A percentile compares a stretch with the other conserved stretches of the same genome.
Evolutionary conservation across 2,888 invertebrate genomes (phyloP).

Genomic region (Archaeoteleia sp.): DNA sequence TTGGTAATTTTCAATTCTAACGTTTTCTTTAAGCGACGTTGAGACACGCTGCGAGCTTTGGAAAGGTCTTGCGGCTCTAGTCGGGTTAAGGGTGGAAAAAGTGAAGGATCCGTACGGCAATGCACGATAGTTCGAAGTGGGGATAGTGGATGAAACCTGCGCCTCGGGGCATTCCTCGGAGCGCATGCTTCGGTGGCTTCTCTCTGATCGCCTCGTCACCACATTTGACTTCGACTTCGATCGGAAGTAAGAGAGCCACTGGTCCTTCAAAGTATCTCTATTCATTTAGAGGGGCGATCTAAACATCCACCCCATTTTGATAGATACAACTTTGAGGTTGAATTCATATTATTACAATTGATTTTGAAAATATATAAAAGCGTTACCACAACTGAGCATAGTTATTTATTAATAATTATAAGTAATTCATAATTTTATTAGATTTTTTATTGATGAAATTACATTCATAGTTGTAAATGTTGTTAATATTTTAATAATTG

Average conservation of each 20-base stretch:
- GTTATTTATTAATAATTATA: no score
- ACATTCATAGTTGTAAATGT: no score
- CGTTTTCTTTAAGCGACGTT: no score
- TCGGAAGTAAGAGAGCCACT: constrained; percentile 57
- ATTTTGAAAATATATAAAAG: no score
- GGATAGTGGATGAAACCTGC: constrained; percentile 66
- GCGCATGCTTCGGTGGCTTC: constrained; percentile 68
- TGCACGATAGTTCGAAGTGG: constrained; percentile 58
- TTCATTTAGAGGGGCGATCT: constrained; percentile 42
- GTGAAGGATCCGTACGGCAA: constrained; percentile 56
- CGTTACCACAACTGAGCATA: no score
- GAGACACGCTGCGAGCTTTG: no score
- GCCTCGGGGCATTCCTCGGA: constrained; percentile 65
- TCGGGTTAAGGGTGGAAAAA: constrained; percentile 65
- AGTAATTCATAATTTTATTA: no score
- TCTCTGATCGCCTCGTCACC: constrained; percentile 59
- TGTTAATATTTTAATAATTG: no score
- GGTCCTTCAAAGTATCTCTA: constrained; percentile 46
- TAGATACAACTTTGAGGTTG: constrained; percentile 14
- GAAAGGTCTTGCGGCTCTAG: constrained; percentile 31
- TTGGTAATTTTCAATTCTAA: no score
- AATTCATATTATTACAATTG: constrained; percentile 22
- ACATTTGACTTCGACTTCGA: constrained; percentile 65
- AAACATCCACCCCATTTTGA: constrained; percentile 20
- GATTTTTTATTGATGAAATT: no score